Evolutionary conservation across 2,888 invertebrate genomes (phyloP), one percentile per base, ranked within the genome.

Genomic region (Trichogramma dendrolimi): DNA sequence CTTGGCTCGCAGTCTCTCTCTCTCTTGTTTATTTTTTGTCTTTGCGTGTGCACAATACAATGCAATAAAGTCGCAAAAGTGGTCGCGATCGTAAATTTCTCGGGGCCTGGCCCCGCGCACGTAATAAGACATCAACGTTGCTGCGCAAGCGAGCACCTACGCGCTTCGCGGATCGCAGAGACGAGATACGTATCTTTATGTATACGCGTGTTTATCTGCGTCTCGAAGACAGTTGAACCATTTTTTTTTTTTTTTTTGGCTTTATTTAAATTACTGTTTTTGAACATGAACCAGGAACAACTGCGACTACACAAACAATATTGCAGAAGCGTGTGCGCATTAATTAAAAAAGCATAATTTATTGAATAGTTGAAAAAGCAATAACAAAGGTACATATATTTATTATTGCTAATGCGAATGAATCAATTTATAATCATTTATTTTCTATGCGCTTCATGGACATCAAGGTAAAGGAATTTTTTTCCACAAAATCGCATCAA

Each of bases 61-160:
- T 27, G 11, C 63, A 63, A 63, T 63, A 63, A 63, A 60, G 47
- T 60, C 63, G 55, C 55, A 39, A 27, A 27, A 27, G 27, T 51
- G 39, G 39, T 64, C 65, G 62, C 67, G 71, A 71, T 73, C 73
- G 71, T 75, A 75, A 75, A 75, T 74, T 75, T 73, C 72, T 68
- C 69, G 60, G 65, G 67, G 3, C 27, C 27, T 27, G 67, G 40
- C 40, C 58, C 48, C 55, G 60, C 53, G 70, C 71, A 71, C 27
- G 27, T 73, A 75, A 75, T 72, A 73, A 75, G 75, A 75, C 73
- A 73, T 73, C 75, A 74, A 69, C 74, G 71, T 67, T 68, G 66
- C 69, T 70, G 71, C 72, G 72, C 71, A 71, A 70, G 70, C 69
- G 63, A 63, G 70, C 72, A 73, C 73, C 73, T 72, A 73, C 72